Base-by-base conservation (phyloP, 2,888 invertebrate species). In the Melikaiella ostensackeni region DNA sequence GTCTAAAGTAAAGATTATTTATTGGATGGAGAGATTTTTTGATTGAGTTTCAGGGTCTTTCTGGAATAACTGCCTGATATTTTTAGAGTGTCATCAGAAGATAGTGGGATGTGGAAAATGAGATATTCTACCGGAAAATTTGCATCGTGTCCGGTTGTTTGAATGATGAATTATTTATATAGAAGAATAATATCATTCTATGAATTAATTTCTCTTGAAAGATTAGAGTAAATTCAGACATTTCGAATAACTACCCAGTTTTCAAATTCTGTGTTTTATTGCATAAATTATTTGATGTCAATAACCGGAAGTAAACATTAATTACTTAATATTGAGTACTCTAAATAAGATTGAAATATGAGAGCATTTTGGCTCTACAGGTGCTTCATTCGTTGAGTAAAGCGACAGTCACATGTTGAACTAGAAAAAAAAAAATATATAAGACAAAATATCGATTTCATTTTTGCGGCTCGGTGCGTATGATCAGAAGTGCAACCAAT, bases 311-410 rank as follows among this genome's bases (percentile, higher is more conserved):
- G 3, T 27, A 16, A 61, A 30, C 7, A 7, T 16, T 33, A 7
- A 30, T 6, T 59, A 5, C 33, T 61, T 3, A 30, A 30, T 30
- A 30, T 30, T 30, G 2, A 30, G 30, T 30, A 55, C 21, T 9
- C 7, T 55, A 55, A 55, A 16, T 46, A 16, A 46, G 46, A 46
- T 46, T 4, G 46, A 16, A 13, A 46, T 55, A 55, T 66, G 42
- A 27, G 46, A 46, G 42, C 24, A 66, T 42, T 11, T 64, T 16
- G 27, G 42, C 66, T 66, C 66, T 27, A 66, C 66, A 66, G 66
- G 66, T 66, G 66, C 16, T 66, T 46, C 27, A n/a, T n/a, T 46
- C 64, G 19, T 42, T 42, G 27, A 42, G 16, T 66, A 66, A 19
- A n/a, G n/a, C n/a, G n/a, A n/a, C n/a, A n/a, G n/a, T n/a, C n/a